Evolutionary conservation across 2,113 vertebrate species (phyloP).

Genomic region (Melierax canorus): DNA sequence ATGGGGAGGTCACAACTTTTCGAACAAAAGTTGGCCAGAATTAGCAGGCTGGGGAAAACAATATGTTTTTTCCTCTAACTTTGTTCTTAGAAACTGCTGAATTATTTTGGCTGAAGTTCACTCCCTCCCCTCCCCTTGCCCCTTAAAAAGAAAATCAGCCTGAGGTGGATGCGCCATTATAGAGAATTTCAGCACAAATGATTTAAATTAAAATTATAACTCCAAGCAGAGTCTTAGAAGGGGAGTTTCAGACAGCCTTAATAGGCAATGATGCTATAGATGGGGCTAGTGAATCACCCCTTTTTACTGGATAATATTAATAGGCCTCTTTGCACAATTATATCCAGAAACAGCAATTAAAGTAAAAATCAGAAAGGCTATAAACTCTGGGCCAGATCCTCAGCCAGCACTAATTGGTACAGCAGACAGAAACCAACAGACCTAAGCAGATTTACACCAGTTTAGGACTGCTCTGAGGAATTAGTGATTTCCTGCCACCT

Average conservation of each 20-base stretch:
- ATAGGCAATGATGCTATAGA: conserved; percentile 2
- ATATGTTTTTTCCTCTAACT: not conserved
- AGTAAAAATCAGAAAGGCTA: not conserved
- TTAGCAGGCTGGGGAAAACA: not conserved
- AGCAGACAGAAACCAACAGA: not conserved
- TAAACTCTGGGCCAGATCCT: not conserved
- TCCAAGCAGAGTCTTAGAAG: not conserved
- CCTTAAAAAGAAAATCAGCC: not conserved
- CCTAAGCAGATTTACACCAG: not conserved
- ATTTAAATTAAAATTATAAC: conserved; percentile 13
- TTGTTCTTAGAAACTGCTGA: not conserved
- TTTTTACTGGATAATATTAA: conserved; percentile 2
- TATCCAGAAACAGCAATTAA: conserved; percentile 20
- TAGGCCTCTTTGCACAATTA: conserved; percentile 6
- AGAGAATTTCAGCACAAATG: not conserved
- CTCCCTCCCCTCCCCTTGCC: not conserved
- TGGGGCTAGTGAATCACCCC: not conserved
- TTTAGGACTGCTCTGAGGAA: not conserved
- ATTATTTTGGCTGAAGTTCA: not conserved
- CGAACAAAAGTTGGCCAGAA: not conserved
- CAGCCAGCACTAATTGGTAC: not conserved
- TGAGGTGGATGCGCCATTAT: not conserved
- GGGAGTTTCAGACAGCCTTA: not conserved
- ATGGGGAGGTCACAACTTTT: not conserved
- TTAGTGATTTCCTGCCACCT: not conserved